These are phyloP conservation scores for Macrobrachium rosenbergii DNA, from an alignment of 1,140 invertebrate genomes.

Conservation along the genomic window DNA sequence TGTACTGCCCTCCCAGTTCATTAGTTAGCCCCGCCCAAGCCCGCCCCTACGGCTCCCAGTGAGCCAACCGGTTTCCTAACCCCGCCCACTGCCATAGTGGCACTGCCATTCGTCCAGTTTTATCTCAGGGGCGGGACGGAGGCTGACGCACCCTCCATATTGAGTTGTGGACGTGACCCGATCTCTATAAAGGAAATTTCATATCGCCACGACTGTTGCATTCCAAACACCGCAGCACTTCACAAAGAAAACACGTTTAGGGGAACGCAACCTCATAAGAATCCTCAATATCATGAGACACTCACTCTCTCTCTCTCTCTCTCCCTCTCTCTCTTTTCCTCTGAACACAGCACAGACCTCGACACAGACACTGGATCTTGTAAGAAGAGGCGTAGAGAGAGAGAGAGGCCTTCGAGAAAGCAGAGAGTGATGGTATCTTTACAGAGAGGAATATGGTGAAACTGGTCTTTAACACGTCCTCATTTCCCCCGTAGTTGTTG, in stretches of 20 bases:
- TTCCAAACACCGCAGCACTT: conserved; percentile 4
- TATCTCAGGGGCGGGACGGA: not conserved
- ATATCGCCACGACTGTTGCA: conserved; percentile 28
- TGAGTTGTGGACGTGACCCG: conserved; percentile 41
- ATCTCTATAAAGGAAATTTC: conserved; percentile 46
- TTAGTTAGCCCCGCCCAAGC: conserved; percentile 16
- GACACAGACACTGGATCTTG: too few relatives aligned
- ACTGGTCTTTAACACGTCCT: too few relatives aligned
- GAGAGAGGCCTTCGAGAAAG: too few relatives aligned
- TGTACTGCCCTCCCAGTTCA: conserved; percentile 40
- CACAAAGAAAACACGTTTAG: not conserved
- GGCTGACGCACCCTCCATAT: conserved; percentile 38
- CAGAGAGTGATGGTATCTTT: too few relatives aligned
- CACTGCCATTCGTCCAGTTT: conserved; percentile 14
- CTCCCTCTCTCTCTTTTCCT: too few relatives aligned
- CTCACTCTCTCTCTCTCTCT: too few relatives aligned
- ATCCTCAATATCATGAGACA: too few relatives aligned
- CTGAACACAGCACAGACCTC: too few relatives aligned
- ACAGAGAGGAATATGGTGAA: too few relatives aligned
- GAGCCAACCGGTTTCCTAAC: not conserved
- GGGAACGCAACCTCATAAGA: too few relatives aligned
- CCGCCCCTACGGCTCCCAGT: conserved; percentile 10
- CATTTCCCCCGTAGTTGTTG: too few relatives aligned
- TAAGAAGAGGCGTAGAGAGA: too few relatives aligned
- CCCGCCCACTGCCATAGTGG: conserved; percentile 1